Base-by-base conservation (phyloP, 2,888 invertebrate genomes). In the Dicranocentrus wangi region DNA sequence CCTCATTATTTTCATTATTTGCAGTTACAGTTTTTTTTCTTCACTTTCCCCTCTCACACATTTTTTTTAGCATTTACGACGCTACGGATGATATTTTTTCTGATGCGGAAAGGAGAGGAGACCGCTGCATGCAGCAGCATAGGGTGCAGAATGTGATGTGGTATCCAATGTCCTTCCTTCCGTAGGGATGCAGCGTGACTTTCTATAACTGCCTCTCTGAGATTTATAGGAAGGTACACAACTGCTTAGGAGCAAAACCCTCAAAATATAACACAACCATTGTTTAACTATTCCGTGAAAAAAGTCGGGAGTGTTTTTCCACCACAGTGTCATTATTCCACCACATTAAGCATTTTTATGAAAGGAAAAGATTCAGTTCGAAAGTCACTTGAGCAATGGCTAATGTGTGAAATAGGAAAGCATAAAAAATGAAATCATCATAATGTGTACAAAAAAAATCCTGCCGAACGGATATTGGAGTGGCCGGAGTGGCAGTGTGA, bases 291-390 rank as follows among this genome's bases (percentile, higher is more conserved):
- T n/a, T n/a, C n/a, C n/a, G n/a, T n/a, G n/a, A n/a, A n/a, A n/a
- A n/a, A n/a, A n/a, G n/a, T n/a, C 25, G 25, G 53, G 51, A 75
- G 58, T 58, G 55, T n/a, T n/a, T 66, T 75, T 75, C 66, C 27
- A 69, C 69, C 78, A 68, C 69, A 70, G 15, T 8, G 65, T 70
- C 78, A 78, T 78, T 78, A 78, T 78, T 78, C 78, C 78, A 78
- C 55, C 53, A 78, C 78, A 78, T 78, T 78, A 78, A 70, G 32
- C 78, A 78, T 70, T 70, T 8, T 8, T 78, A 70, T 65, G 70
- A 65, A 78, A 70, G 65, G 25, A 60, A 8, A 27, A 60, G 15
- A 32, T 1, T 3, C 5, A 61, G 32, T 55, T 55, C 32, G 10
- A 32, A n/a, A 61, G 3, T 28, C 61, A 32, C 61, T 17, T 19